phyloP scores from a whole-genome alignment of 23 tunicate genomes.

The Styela clava region DNA sequence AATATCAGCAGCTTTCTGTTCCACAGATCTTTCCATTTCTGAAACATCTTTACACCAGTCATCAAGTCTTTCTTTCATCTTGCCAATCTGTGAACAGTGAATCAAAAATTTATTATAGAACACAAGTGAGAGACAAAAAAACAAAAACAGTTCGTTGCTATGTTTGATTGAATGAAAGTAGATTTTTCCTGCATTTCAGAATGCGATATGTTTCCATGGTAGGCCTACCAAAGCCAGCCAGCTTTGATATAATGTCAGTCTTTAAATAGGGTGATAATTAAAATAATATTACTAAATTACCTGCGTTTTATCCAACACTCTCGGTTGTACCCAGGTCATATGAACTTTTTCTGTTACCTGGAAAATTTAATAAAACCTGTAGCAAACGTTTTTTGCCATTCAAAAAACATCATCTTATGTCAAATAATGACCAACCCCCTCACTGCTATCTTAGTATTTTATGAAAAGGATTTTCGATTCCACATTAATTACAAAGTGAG shows the following conservation, averaged over 20 bases:
- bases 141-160: background rate
- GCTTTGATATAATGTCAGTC: no score
- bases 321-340: constrained; percentile 98
- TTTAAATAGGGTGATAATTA: no score
- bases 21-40: constrained; percentile 68
- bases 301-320: constrained; percentile 90
- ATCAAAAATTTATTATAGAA: background rate
- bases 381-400: no score
- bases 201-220: no score
- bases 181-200: no score
- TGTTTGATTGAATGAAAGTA: background rate
- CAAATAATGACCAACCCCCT: no score
- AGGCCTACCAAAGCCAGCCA: no score
- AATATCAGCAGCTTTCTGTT: constrained; percentile 64
- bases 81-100: constrained; percentile 38
- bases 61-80: constrained; percentile 74
- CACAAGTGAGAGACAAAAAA: background rate
- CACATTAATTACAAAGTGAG: no score
- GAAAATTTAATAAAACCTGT: background rate
- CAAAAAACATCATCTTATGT: no score
- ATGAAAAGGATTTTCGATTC: no score
- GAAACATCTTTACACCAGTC: constrained; percentile 79
- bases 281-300: no score
- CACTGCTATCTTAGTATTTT: no score
- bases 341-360: constrained; percentile 86